Evolutionary conservation across 2,797 vertebrate genomes (phyloP), one percentile per base, ranked within the genome.

Genomic region (Botia kubotai): DNA sequence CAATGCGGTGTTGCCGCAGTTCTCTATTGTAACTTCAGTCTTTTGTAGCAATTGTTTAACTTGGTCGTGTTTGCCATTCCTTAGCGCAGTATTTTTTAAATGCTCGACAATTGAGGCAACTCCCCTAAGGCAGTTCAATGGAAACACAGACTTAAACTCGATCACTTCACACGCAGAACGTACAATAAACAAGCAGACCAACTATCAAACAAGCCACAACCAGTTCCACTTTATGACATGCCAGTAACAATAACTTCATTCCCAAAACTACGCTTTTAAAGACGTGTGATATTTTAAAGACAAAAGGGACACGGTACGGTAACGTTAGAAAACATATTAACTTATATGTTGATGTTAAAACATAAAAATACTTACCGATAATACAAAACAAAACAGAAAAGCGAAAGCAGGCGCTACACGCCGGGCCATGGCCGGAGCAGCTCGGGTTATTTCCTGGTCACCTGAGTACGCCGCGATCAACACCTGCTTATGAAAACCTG

Each of bases 361-460:
- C 23, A 26, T 23, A 6, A 33, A 33, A 21, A 58, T 36, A 78
- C 91, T 91, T 79, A 93, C 92, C 86, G 12, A 57, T 19, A 87
- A 23, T 58, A 46, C 23, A 4, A 86, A 23, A 60, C 68, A 75
- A n/a, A 90, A 58, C 1, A 90, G 55, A 17, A 83, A 68, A 13
- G 71, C 55, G 11, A 79, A 76, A 39, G 53, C 7, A 0, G 87
- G 77, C 16, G 36, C 76, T 52, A 62, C 58, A 81, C 80, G 48
- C 77, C 75, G 70, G 84, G 52, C 74, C 92, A 93, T 92, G 66
- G 60, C 79, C 43, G 68, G 4, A 82, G 29, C 19, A 65, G 29
- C 11, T 11, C 2, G 83, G 63, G 70, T 5, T 8, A 55, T 63
- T 39, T 75, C 73, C 13, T 17, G 73, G 33, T 43, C 57, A 77